Evolutionary conservation across 2,797 vertebrate species (phyloP).

Genomic region (Pangasius macronema): DNA sequence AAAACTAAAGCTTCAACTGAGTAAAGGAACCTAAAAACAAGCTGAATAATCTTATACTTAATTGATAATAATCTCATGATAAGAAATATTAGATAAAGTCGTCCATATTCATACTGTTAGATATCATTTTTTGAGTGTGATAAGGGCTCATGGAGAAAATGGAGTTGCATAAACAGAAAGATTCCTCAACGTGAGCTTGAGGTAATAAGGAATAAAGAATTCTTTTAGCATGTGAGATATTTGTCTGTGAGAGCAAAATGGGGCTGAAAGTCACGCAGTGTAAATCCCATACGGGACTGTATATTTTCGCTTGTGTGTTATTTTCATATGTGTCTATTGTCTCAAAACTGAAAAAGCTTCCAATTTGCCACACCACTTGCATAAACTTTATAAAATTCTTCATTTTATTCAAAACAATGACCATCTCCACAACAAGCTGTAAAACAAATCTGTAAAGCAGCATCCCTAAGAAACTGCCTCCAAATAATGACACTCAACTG

Average conservation of each 20-base stretch:
- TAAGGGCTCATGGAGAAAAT: background rate
- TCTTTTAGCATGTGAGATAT: background rate
- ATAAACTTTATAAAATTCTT: constrained; percentile 11
- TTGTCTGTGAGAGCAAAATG: background rate
- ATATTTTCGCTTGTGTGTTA: background rate
- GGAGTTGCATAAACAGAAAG: background rate
- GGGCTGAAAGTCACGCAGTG: too few species aligned
- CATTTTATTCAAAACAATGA: background rate
- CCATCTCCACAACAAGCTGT: background rate
- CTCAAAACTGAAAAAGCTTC: background rate
- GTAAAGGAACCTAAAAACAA: background rate
- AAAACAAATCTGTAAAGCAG: constrained; percentile 22
- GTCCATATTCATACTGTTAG: background rate
- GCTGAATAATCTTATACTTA: background rate
- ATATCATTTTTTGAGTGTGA: background rate
- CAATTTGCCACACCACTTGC: background rate
- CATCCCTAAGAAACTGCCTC: constrained; percentile 27
- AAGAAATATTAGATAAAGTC: background rate
- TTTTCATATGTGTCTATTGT: too few species aligned
- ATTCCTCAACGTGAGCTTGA: background rate
- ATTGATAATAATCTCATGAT: background rate
- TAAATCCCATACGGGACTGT: background rate
- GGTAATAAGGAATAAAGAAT: background rate
- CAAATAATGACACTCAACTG: constrained; percentile 35
- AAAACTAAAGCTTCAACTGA: background rate